Percentiles rank a stretch among this genome's conserved stretches.
phyloP scores from a whole-genome alignment of 2,888 invertebrate species.

The Charanyca ferruginea region DNA sequence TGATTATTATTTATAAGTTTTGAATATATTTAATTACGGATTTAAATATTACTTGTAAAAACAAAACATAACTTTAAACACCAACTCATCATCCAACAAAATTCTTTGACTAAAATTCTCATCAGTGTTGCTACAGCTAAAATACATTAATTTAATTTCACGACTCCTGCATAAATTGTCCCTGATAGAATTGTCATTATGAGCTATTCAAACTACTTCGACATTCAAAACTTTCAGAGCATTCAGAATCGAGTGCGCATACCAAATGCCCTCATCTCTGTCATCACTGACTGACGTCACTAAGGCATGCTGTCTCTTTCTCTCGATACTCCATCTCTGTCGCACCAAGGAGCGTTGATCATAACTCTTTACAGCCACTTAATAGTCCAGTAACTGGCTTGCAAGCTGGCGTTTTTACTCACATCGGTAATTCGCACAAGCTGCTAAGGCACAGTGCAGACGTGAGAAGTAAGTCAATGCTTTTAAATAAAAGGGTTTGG shows the following conservation, averaged over 20 bases:
- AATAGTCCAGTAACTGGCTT: conserved; percentile 59
- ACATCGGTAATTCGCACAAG: conserved; percentile 22
- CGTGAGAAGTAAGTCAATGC: conserved; percentile 24
- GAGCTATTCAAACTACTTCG: conserved; percentile 37
- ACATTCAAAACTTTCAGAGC: conserved; percentile 44
- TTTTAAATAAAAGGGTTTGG: conserved; percentile 18
- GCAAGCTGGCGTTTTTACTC: conserved; percentile 64
- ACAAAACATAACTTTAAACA: background rate
- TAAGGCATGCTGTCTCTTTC: conserved; percentile 14
- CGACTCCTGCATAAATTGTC: conserved; percentile 14
- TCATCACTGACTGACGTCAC: conserved; percentile 30
- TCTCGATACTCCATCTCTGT: conserved; percentile 23
- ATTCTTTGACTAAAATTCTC: conserved; percentile 3
- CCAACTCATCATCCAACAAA: background rate
- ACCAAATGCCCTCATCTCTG: conserved; percentile 26
- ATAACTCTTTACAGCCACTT: conserved; percentile 55
- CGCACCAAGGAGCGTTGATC: conserved; percentile 26
- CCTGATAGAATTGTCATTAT: conserved; percentile 40
- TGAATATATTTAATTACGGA: no score
- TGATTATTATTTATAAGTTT: no score
- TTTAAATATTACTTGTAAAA: no score
- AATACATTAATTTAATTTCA: conserved; percentile 38
- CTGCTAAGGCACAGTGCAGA: conserved; percentile 11
- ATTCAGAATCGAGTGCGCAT: conserved; percentile 41
- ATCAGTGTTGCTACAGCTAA: conserved; percentile 17